These are phyloP conservation scores for Lethenteron camtschaticum DNA, from an alignment of 2,113 vertebrate genomes.

Conservation along the genomic window DNA sequence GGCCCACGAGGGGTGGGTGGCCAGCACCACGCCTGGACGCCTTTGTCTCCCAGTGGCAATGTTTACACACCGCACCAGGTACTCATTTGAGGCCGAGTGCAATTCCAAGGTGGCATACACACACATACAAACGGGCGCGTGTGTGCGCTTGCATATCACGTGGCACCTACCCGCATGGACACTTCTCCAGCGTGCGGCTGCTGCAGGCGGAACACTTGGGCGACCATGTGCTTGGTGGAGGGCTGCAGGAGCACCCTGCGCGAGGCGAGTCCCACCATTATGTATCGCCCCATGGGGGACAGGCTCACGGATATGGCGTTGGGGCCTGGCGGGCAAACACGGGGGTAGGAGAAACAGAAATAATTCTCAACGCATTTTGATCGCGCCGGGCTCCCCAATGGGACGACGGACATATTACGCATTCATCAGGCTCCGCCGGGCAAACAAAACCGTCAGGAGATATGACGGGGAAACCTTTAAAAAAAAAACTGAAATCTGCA, in stretches of 20 bases:
- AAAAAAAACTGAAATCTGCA: too few species aligned
- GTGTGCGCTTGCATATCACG: not conserved
- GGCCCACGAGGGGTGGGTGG: too few species aligned
- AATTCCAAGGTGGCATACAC: not conserved
- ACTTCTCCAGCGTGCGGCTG: slow-evolving; percentile 91
- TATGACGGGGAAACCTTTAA: too few species aligned
- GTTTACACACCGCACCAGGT: not conserved
- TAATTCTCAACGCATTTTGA: not conserved
- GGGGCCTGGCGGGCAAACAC: slow-evolving; percentile 30
- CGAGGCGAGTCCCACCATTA: slow-evolving; percentile 91
- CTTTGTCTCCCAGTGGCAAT: too few species aligned
- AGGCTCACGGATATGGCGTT: slow-evolving; percentile 95
- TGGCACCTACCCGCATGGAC: slow-evolving; percentile 66
- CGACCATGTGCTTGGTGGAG: slow-evolving; percentile 97
- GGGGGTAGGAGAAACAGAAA: too few species aligned
- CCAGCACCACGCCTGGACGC: too few species aligned
- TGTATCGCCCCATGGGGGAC: slow-evolving; percentile 88
- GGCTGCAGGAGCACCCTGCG: slow-evolving; percentile 82
- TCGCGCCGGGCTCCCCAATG: too few species aligned
- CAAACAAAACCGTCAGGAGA: too few species aligned
- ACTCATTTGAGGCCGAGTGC: not conserved
- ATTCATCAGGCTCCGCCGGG: too few species aligned
- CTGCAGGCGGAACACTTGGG: slow-evolving; percentile 92
- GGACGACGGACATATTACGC: too few species aligned
- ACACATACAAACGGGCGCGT: not conserved